phyloP scores from a whole-genome alignment of 1,140 invertebrate genomes.

The Cyrtorhinus lividipennis region DNA sequence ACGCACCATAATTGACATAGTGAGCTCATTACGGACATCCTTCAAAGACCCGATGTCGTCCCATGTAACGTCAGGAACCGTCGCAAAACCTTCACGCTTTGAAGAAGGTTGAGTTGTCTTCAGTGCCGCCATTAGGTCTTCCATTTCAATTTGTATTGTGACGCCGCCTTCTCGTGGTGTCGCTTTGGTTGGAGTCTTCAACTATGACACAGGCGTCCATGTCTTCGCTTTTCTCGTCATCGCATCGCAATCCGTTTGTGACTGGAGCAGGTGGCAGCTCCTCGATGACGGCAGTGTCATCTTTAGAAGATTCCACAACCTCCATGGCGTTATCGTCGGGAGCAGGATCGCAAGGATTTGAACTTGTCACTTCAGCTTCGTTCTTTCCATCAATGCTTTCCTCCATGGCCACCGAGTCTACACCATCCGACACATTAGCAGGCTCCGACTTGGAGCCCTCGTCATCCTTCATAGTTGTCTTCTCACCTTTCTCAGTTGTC shows the following conservation, averaged over 20 bases:
- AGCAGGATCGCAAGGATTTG: too few species aligned
- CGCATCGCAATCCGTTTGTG: constrained; percentile 26
- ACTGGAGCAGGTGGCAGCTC: constrained; percentile 13
- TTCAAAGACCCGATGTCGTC: constrained; percentile 87
- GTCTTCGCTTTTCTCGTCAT: constrained; percentile 19
- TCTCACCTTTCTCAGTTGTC: constrained; percentile 20
- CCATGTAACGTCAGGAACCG: constrained; percentile 95
- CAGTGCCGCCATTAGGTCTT: constrained; percentile 65
- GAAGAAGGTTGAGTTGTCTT: constrained; percentile 79
- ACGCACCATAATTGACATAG: constrained; percentile 74
- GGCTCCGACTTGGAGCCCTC: too few species aligned
- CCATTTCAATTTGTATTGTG: constrained; percentile 47
- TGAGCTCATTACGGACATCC: constrained; percentile 75
- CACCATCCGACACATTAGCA: background rate
- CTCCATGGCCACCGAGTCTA: constrained; percentile 26
- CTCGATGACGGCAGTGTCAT: too few species aligned
- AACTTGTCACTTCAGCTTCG: background rate
- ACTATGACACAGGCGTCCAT: constrained; percentile 5
- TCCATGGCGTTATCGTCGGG: too few species aligned
- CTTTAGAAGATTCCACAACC: too few species aligned
- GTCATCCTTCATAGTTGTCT: too few species aligned
- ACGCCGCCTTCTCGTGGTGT: constrained; percentile 27
- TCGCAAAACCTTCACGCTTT: constrained; percentile 93
- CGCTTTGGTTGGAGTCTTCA: constrained; percentile 16
- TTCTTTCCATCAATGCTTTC: background rate